A percentile compares a stretch with the other conserved stretches of the same genome.
These are phyloP conservation scores for Hassar affinis DNA, from an alignment of 2,113 vertebrate species.

Conservation along the genomic window DNA sequence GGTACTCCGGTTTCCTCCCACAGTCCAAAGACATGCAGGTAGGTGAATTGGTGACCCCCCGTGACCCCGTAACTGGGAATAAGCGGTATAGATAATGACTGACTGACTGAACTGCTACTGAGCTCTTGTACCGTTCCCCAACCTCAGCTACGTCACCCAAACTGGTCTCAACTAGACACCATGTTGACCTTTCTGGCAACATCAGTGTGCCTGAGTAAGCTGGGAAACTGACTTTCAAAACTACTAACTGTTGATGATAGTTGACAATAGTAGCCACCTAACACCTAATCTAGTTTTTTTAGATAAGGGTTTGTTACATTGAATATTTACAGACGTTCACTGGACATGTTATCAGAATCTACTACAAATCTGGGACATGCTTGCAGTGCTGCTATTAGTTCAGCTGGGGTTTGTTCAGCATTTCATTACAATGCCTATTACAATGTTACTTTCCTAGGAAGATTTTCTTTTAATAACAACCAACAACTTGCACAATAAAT, in stretches of 20 bases:
- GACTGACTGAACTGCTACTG: no score
- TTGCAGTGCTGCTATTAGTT: background rate
- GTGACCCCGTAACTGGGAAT: no score
- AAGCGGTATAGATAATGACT: no score
- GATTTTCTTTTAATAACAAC: background rate
- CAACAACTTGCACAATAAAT: background rate
- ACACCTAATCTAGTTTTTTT: background rate
- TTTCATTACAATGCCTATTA: background rate
- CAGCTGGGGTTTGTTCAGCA: background rate
- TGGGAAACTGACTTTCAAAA: background rate
- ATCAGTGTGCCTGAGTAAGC: background rate
- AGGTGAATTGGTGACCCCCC: no score
- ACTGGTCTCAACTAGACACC: background rate
- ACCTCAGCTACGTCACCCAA: background rate
- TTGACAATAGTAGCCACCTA: background rate
- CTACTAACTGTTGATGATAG: background rate
- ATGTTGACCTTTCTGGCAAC: background rate
- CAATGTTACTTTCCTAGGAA: background rate
- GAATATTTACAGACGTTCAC: background rate
- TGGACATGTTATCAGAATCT: background rate
- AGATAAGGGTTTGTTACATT: background rate
- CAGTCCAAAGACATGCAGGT: no score
- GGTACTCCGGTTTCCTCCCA: no score
- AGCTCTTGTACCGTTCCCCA: background rate
- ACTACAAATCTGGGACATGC: background rate